phyloP scores from a whole-genome alignment of 2,888 invertebrate species.

The Caenorhabditis plicata region DNA sequence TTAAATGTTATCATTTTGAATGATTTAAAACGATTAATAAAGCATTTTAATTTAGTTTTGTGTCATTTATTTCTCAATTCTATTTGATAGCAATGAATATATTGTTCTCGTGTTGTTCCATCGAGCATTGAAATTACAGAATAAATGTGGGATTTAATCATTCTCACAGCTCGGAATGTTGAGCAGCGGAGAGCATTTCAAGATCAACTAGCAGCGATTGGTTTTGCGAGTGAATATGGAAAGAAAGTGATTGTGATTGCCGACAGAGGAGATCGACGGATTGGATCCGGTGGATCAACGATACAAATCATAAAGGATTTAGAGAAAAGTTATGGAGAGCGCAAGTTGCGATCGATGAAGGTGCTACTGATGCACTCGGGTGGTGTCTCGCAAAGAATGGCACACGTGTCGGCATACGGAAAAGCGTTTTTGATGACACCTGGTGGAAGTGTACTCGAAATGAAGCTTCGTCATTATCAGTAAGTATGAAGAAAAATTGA shows the following conservation, averaged over 20 bases:
- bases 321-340: not conserved
- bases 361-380: conserved; percentile 67
- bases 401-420: conserved; percentile 67
- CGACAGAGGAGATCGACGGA: conserved; percentile 15
- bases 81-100: too few species aligned
- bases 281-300: conserved; percentile 41
- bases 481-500: conserved; percentile 18
- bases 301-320: conserved; percentile 16
- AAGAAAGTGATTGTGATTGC: conserved; percentile 11
- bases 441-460: conserved; percentile 62
- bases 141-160: conserved; percentile 41
- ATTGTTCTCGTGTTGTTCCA: too few species aligned
- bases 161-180: conserved; percentile 37
- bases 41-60: too few species aligned
- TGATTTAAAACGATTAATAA: too few species aligned
- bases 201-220: conserved; percentile 8
- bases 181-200: conserved; percentile 26
- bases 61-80: too few species aligned
- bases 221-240: conserved; percentile 1
- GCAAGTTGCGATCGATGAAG: conserved; percentile 2
- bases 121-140: too few species aligned
- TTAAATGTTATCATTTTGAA: too few species aligned
- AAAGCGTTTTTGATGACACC: conserved; percentile 67
- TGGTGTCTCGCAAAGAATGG: conserved; percentile 68
- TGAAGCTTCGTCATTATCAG: conserved; percentile 66